These are phyloP conservation scores for Octomys mimax DNA, from an alignment of 2,797 vertebrate genomes.

Conservation along the genomic window DNA sequence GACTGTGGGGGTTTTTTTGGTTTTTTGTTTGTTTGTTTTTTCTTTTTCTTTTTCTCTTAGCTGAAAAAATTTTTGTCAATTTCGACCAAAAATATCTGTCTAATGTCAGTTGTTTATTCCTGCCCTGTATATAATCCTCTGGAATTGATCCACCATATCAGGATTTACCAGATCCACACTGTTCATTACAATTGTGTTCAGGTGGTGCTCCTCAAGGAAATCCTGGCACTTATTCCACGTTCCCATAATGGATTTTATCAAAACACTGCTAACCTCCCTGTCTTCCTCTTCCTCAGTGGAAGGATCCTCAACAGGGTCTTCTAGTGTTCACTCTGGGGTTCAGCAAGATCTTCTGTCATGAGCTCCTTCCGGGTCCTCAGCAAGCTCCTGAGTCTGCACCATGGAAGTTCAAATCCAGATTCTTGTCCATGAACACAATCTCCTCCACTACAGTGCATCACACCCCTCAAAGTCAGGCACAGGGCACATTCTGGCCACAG, in stretches of 20 bases:
- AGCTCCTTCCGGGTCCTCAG: background rate
- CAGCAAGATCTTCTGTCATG: background rate
- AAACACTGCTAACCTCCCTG: background rate
- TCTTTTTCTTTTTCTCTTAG: background rate
- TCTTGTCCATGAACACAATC: background rate
- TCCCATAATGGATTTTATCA: background rate
- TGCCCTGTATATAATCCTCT: background rate
- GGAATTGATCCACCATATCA: background rate
- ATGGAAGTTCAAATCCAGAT: background rate
- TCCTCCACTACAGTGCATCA: background rate
- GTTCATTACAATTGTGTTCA: background rate
- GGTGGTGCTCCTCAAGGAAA: background rate
- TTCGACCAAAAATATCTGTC: no score
- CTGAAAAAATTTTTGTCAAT: no score
- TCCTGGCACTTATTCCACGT: background rate
- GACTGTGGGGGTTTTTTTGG: background rate
- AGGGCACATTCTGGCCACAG: background rate
- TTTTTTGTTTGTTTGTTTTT: rapidly evolving
- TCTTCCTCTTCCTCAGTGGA: background rate
- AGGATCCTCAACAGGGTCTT: background rate
- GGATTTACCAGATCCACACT: background rate
- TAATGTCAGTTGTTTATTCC: background rate
- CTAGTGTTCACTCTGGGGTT: background rate
- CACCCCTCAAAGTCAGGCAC: background rate
- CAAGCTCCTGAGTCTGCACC: background rate